Conservation (phyloP, 2,113 vertebrate species). For the Anguilla japonica region DNA sequence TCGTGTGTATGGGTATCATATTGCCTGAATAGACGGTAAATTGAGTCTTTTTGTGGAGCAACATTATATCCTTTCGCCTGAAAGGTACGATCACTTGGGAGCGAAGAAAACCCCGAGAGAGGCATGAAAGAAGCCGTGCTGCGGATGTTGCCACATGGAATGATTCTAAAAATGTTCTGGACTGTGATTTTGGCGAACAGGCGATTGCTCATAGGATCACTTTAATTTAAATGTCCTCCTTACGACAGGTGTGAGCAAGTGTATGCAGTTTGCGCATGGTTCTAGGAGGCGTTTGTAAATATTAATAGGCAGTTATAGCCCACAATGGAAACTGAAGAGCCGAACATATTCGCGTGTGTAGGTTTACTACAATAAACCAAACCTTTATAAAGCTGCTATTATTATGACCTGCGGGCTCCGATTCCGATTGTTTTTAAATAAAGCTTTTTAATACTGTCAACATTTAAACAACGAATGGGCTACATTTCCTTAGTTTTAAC, state of each 20-base stretch:
- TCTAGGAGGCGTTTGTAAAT: too few relatives aligned
- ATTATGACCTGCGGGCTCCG: too few relatives aligned
- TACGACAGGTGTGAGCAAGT: constrained; percentile 15
- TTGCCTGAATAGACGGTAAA: constrained; percentile 23
- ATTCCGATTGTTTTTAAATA: background rate
- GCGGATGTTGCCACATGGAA: constrained; percentile 23
- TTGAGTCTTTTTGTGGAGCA: constrained; percentile 25
- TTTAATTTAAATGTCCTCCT: constrained; percentile 13
- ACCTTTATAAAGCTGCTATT: too few relatives aligned
- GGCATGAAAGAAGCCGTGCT: constrained; percentile 49
- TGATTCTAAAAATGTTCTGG: constrained; percentile 21
- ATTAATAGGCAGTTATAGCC: too few relatives aligned
- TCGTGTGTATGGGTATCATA: constrained; percentile 20
- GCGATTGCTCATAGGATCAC: background rate
- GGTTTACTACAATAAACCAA: too few relatives aligned
- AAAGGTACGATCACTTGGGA: constrained; percentile 63
- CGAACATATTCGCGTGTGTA: too few relatives aligned
- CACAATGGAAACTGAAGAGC: too few relatives aligned
- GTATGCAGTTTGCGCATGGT: background rate
- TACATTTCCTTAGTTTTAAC: too few relatives aligned
- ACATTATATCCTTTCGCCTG: constrained; percentile 21
- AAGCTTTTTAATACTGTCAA: background rate
- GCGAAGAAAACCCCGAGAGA: constrained; percentile 66
- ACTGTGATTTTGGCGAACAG: constrained; percentile 3
- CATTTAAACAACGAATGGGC: background rate